Evolutionary conservation across 1,140 invertebrate genomes (phyloP).

Genomic region (Grapholita molesta): DNA sequence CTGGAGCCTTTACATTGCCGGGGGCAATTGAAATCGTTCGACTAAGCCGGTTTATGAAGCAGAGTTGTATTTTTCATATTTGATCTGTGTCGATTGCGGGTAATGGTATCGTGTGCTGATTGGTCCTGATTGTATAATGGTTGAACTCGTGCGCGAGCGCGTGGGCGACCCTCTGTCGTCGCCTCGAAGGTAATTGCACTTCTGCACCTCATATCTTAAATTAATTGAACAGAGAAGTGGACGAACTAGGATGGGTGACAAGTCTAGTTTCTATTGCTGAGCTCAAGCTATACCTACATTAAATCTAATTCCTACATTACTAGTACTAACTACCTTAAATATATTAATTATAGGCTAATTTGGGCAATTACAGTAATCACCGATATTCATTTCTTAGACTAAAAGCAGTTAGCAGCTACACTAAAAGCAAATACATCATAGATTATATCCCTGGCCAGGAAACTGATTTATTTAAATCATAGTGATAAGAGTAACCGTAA

Average conservation of each 20-base stretch:
- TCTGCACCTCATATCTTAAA: slow-evolving; percentile 40
- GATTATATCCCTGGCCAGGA: neutral
- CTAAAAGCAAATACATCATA: neutral
- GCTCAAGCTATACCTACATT: neutral
- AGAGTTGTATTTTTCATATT: slow-evolving; percentile 24
- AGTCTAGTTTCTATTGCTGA: neutral
- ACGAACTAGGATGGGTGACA: neutral
- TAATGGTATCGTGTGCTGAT: slow-evolving; percentile 44
- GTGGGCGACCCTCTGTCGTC: slow-evolving; percentile 66
- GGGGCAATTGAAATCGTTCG: slow-evolving; percentile 17
- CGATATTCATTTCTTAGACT: too few species aligned
- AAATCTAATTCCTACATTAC: too few species aligned
- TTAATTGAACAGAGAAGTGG: neutral
- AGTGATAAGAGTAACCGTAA: neutral
- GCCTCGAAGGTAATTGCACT: slow-evolving; percentile 40
- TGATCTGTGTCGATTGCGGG: slow-evolving; percentile 17
- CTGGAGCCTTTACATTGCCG: slow-evolving; percentile 26
- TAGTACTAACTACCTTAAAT: too few species aligned
- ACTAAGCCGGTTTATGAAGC: slow-evolving; percentile 15
- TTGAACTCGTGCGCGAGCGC: slow-evolving; percentile 56
- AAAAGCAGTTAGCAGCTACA: too few species aligned
- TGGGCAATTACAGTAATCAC: too few species aligned
- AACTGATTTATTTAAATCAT: neutral
- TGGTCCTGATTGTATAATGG: slow-evolving; percentile 73
- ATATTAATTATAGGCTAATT: too few species aligned